A percentile compares a stretch with the other conserved stretches of the same genome.
Evolutionary conservation across 2,797 vertebrate species (phyloP).

Genomic region (Emys orbicularis): DNA sequence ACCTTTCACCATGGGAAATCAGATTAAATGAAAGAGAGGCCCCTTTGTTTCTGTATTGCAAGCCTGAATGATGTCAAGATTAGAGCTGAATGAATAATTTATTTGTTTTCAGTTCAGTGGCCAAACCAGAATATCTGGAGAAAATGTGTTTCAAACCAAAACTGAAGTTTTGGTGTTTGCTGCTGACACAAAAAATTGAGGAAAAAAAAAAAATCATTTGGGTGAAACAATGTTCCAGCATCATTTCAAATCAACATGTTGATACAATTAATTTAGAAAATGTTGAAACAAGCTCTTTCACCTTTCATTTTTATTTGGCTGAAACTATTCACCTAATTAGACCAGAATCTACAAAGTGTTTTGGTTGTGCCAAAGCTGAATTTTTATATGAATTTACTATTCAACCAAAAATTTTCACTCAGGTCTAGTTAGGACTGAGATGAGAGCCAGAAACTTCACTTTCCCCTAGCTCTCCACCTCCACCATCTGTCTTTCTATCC

Average conservation of each 20-base stretch:
- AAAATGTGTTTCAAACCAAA: not conserved
- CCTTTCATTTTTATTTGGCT: too few relatives aligned
- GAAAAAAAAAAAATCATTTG: not conserved
- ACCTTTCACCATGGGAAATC: not conserved
- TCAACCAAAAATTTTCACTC: too few relatives aligned
- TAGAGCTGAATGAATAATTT: not conserved
- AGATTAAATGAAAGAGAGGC: not conserved
- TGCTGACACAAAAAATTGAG: not conserved
- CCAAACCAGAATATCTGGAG: not conserved
- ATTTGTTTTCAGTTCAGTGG: not conserved
- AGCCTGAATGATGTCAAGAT: not conserved
- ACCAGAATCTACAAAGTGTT: too few relatives aligned
- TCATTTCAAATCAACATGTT: not conserved
- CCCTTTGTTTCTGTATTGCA: not conserved
- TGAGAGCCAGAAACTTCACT: too few relatives aligned
- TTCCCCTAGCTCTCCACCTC: too few relatives aligned
- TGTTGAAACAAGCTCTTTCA: too few relatives aligned
- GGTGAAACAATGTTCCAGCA: not conserved
- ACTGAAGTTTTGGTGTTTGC: not conserved
- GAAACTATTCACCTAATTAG: too few relatives aligned
- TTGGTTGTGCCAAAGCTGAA: too few relatives aligned
- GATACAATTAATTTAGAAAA: too few relatives aligned
- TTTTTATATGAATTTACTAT: too few relatives aligned
- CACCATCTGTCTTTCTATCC: too few relatives aligned
- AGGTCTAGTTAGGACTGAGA: too few relatives aligned